These are phyloP conservation scores for Tupaia chinensis DNA, from an alignment of 2,113 vertebrate species.

Conservation along the genomic window DNA sequence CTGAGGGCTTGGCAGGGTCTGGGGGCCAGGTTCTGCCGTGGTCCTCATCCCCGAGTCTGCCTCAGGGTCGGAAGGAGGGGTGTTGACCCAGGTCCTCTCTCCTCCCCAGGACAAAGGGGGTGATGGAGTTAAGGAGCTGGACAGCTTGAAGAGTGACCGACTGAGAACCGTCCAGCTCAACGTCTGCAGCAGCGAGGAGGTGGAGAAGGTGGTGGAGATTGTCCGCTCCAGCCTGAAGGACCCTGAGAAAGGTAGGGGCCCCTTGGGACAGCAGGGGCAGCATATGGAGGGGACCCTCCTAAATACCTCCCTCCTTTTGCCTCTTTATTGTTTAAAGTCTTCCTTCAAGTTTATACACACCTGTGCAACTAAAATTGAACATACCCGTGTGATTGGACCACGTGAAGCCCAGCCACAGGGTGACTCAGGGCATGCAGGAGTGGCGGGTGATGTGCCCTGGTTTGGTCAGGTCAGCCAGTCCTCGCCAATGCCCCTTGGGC, in stretches of 20 bases:
- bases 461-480: not conserved
- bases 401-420: not conserved
- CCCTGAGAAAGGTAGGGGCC: slow-evolving; percentile 84
- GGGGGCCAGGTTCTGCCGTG: too few relatives aligned
- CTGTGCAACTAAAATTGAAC: not conserved
- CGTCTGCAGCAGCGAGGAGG: slow-evolving; percentile 87
- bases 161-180: slow-evolving; percentile 90
- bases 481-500: not conserved
- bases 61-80: not conserved
- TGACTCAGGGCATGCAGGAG: not conserved
- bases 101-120: slow-evolving; percentile 86
- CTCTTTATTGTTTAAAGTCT: not conserved
- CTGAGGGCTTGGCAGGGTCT: not conserved
- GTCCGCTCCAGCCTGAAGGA: slow-evolving; percentile 83
- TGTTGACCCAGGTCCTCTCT: not conserved
- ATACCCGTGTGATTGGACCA: not conserved
- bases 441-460: too few relatives aligned
- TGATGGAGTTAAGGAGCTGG: slow-evolving; percentile 87
- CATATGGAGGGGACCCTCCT: not conserved
- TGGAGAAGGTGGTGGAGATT: slow-evolving; percentile 82
- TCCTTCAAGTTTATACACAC: not conserved
- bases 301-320: not conserved
- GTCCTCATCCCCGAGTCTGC: not conserved
- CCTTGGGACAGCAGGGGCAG: accelerated
- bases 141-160: slow-evolving; percentile 87